Evolutionary conservation across 2,797 vertebrate species (phyloP).

Genomic region (Paguma larvata): DNA sequence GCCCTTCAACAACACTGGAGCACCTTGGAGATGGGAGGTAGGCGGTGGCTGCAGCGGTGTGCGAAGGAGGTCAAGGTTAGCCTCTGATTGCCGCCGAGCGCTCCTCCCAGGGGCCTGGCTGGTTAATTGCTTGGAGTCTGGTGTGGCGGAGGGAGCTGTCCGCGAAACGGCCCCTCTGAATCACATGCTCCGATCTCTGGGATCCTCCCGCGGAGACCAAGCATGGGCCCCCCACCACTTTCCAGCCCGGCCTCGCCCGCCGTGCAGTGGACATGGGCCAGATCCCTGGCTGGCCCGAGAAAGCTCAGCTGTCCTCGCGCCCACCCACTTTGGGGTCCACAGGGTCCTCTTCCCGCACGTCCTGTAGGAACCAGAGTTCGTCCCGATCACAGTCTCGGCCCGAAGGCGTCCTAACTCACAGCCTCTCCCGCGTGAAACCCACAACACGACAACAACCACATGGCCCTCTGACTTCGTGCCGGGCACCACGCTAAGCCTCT

Average conservation of each 20-base stretch:
- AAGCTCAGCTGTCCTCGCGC: background rate
- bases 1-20: conserved; percentile 51
- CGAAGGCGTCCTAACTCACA: background rate
- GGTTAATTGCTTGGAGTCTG: conserved; percentile 83
- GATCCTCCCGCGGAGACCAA: background rate
- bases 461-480: background rate
- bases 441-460: fast-evolving
- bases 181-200: conserved; percentile 50
- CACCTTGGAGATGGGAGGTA: conserved; percentile 38
- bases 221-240: background rate
- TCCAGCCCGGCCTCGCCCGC: background rate
- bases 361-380: background rate
- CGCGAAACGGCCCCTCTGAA: conserved; percentile 55
- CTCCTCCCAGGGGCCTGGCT: conserved; percentile 76
- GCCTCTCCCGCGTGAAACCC: background rate
- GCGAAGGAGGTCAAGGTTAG: conserved; percentile 69
- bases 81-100: conserved; percentile 59
- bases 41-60: background rate
- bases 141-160: conserved; percentile 71
- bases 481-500: background rate
- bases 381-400: background rate
- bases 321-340: background rate
- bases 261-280: background rate
- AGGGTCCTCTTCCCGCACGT: background rate
- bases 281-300: background rate